These are phyloP conservation scores for Antechinus stuartii DNA, from an alignment of 2,113 vertebrate species.

Conservation along the genomic window DNA sequence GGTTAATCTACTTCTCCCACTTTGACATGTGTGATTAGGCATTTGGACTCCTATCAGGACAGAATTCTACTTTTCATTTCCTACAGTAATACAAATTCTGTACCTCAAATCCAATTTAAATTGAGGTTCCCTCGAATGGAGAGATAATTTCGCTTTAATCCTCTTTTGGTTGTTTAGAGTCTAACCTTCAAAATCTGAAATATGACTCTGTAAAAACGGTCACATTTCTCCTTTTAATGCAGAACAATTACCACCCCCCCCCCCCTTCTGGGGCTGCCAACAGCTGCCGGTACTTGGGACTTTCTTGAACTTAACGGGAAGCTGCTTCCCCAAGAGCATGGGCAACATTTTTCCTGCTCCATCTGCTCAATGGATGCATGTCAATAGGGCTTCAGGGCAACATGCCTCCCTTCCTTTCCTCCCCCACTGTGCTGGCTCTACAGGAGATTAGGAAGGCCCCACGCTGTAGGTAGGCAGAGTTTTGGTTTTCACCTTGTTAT, in stretches of 20 bases:
- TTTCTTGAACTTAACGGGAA: conserved; percentile 70
- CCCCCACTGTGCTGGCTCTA: conserved; percentile 32
- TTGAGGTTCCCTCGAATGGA: conserved; percentile 73
- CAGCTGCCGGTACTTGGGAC: conserved; percentile 68
- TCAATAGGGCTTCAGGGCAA: conserved; percentile 65
- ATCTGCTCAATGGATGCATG: conserved; percentile 67
- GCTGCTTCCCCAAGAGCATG: neutral
- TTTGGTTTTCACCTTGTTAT: conserved; percentile 68
- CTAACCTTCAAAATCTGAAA: conserved; percentile 76
- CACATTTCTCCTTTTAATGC: conserved; percentile 5
- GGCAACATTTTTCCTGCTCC: conserved; percentile 67
- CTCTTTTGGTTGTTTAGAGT: conserved; percentile 66
- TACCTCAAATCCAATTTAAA: conserved; percentile 79
- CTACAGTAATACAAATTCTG: conserved; percentile 69
- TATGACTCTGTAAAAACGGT: conserved; percentile 60
- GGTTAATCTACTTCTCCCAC: conserved; percentile 53
- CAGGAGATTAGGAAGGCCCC: conserved; percentile 74
- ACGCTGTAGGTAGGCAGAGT: conserved; percentile 29
- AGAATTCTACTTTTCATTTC: conserved; percentile 57
- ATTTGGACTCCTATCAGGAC: conserved; percentile 59
- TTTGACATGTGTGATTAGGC: conserved; percentile 45
- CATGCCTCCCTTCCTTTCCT: conserved; percentile 58
- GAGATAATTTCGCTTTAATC: conserved; percentile 80
- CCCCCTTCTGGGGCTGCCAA: neutral
- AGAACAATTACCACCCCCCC: neutral